Evolutionary conservation across 2,113 vertebrate genomes (phyloP), one percentile per base, ranked within the genome.

Genomic region (Uria aalge): DNA sequence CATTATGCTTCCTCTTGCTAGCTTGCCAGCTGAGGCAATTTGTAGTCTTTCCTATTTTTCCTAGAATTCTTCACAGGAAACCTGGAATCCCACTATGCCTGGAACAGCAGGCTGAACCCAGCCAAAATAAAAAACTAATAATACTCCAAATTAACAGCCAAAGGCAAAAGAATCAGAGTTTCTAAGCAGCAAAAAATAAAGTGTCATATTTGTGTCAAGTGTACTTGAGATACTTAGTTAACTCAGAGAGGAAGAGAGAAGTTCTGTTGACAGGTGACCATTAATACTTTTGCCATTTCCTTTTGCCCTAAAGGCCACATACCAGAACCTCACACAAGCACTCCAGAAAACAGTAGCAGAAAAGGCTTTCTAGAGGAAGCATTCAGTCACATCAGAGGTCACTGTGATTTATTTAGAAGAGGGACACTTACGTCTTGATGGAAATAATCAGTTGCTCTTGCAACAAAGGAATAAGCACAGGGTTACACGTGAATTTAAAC

Each of bases 201-300:
- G 6, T 6, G 5, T 43, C 18, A 12, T 29, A 38, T 48, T 55
- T 77, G 16, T 0, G 0, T 47, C 24, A 64, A 83, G 41, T 6
- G 11, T 43, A 57, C 60, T 68, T 0, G 0, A 53, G 48, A 57
- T 15, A 14, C 12, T 91, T 36, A 17, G 18, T 34, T 67, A 73
- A 69, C 0, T 0, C 1, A 8, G n/a, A 80, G 41, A 45, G 19
- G 24, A 91, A 71, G 85, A 66, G 13, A 29, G 12, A 77, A 67
- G 16, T 66, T 81, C 66, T 67, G 5, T 12, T 81, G 9, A 27
- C 1, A 5, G 40, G 22, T 57, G 24, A 89, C 75, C 24, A 15
- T 71, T 22, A 36, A 56, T 41, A 47, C n/a, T 41, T 78, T 10
- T 38, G 27, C 45, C 6, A 48, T 59, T 63, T 90, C 27, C 19